Percentiles rank a stretch among this genome's conserved stretches.
phyloP scores from a whole-genome alignment of 1,140 invertebrate species.

The Melanaphis sacchari region DNA sequence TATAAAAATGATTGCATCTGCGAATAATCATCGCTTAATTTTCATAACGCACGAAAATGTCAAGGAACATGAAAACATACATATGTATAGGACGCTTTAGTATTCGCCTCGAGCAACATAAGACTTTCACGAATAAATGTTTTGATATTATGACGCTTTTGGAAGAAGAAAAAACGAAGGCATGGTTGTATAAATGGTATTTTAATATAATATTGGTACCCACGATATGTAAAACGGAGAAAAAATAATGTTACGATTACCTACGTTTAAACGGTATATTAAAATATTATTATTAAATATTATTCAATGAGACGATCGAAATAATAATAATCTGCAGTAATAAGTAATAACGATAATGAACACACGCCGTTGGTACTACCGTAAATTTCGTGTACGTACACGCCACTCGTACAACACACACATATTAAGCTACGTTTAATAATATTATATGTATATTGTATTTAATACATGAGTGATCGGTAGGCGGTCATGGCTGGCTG shows the following conservation, averaged over 20 bases:
- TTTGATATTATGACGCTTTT: background rate
- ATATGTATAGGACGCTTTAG: too few species aligned
- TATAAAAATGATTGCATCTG: too few species aligned
- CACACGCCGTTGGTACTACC: too few species aligned
- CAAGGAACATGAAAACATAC: too few species aligned
- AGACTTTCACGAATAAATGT: background rate
- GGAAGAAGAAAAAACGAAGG: background rate
- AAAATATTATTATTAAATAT: background rate
- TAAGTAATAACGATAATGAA: background rate
- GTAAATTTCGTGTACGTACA: background rate
- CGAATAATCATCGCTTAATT: too few species aligned
- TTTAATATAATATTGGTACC: background rate
- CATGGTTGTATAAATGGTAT: background rate
- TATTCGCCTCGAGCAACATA: background rate
- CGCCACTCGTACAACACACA: background rate
- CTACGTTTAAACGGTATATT: background rate
- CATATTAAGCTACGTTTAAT: background rate
- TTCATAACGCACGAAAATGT: too few species aligned
- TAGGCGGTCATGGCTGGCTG: constrained; percentile 40
- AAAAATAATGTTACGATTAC: background rate
- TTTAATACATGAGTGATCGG: constrained; percentile 31
- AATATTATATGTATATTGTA: background rate
- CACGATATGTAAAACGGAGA: background rate
- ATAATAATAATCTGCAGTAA: background rate
- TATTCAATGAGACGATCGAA: background rate